Evolutionary conservation across 2,797 vertebrate species (phyloP).

Genomic region (Phrynocephalus forsythii): DNA sequence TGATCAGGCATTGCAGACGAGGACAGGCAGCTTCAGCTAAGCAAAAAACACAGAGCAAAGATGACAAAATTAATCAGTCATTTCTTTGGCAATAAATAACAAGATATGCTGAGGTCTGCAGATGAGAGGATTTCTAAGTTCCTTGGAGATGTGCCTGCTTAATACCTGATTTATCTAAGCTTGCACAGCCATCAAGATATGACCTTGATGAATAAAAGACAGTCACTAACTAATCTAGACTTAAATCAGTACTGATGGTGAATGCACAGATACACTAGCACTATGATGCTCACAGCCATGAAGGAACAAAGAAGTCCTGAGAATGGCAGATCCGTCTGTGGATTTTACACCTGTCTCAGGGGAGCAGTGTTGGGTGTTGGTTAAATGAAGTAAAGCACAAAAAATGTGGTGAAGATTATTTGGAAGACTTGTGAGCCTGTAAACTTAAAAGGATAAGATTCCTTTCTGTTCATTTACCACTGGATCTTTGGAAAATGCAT

Average conservation of each 20-base stretch:
- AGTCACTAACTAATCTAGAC: conserved; percentile 66
- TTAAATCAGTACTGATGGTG: conserved; percentile 72
- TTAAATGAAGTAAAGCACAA: conserved; percentile 18
- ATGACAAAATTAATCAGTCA: conserved; percentile 86
- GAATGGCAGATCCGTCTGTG: conserved; percentile 23
- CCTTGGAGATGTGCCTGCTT: conserved; percentile 77
- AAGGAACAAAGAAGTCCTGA: conserved; percentile 44
- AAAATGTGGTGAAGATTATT: conserved; percentile 23
- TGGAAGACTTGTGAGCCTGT: conserved; percentile 8
- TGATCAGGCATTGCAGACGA: conserved; percentile 75
- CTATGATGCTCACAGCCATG: conserved; percentile 48
- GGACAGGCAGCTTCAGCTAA: conserved; percentile 71
- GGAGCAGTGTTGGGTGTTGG: conserved; percentile 22
- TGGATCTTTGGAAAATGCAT: conserved; percentile 4
- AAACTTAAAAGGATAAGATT: conserved; percentile 1
- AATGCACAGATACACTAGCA: conserved; percentile 56
- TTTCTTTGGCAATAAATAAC: conserved; percentile 82
- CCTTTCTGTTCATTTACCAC: not conserved
- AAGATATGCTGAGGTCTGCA: conserved; percentile 78
- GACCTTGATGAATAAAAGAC: conserved; percentile 79
- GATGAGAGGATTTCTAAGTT: conserved; percentile 77
- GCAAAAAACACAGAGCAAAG: conserved; percentile 74
- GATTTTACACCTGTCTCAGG: conserved; percentile 32
- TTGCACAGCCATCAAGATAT: conserved; percentile 71
- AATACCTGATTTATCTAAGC: conserved; percentile 81